These are phyloP conservation scores for Theonella swinhoei DNA, from an alignment of 37 sponge, comb jelly and placozoan species.

Conservation along the genomic window DNA sequence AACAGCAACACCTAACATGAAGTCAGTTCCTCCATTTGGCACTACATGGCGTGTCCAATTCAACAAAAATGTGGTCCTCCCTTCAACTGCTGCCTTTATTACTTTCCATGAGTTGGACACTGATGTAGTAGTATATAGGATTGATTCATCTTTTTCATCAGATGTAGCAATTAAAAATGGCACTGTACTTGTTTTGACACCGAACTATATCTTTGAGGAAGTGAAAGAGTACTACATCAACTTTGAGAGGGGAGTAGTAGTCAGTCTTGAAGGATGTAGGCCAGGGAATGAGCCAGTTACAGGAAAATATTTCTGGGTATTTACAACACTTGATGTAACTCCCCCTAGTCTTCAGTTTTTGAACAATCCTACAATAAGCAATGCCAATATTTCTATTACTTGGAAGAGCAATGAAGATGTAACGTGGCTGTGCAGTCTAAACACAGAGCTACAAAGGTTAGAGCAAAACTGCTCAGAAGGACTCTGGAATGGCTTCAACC, in stretches of 20 bases:
- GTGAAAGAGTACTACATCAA: conserved; percentile 14
- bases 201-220: conserved; percentile 18
- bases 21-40: conserved; percentile 20
- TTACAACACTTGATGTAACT: conserved; percentile 42
- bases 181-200: background rate
- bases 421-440: conserved; percentile 15
- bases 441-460: background rate
- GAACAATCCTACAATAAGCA: conserved; percentile 13
- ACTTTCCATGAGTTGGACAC: conserved; percentile 12
- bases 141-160: conserved; percentile 28
- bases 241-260: conserved; percentile 32
- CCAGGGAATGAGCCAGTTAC: conserved; percentile 44
- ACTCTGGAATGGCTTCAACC: conserved; percentile 17
- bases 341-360: conserved; percentile 26
- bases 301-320: conserved; percentile 31
- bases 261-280: conserved; percentile 25
- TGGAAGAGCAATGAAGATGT: conserved; percentile 38
- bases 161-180: conserved; percentile 2
- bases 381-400: conserved; percentile 16
- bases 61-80: conserved; percentile 20
- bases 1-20: conserved; percentile 18
- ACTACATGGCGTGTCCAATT: conserved; percentile 13
- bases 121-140: conserved; percentile 15
- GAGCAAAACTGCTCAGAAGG: conserved; percentile 34
- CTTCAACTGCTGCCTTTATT: conserved; percentile 5